A percentile compares a stretch with the other conserved stretches of the same genome.
phyloP scores from a whole-genome alignment of 2,113 vertebrate species.

The Percopsis transmontana region DNA sequence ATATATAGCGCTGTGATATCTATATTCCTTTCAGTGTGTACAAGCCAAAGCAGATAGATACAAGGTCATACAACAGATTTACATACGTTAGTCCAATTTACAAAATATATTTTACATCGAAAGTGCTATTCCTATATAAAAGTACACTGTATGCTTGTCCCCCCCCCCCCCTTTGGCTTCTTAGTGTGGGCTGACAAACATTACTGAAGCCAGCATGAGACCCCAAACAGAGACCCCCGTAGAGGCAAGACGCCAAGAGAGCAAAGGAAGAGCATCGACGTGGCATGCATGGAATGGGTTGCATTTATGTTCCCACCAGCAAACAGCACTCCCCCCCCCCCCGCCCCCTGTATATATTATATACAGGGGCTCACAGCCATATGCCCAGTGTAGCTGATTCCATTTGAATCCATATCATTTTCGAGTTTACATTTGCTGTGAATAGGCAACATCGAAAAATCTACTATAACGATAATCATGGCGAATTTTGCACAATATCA shows the following conservation, averaged over 20 bases:
- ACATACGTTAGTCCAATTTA: slow-evolving; percentile 65
- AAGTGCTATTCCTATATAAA: slow-evolving; percentile 43
- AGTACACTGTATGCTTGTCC: slow-evolving; percentile 25
- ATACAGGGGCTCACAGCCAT: too few relatives aligned
- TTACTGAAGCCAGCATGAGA: slow-evolving; percentile 30
- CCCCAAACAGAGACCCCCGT: slow-evolving; percentile 24
- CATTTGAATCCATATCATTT: too few relatives aligned
- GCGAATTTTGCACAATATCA: too few relatives aligned
- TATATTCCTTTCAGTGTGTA: slow-evolving; percentile 36
- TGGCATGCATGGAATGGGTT: slow-evolving; percentile 56
- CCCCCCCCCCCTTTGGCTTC: neutral
- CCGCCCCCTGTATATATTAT: too few relatives aligned
- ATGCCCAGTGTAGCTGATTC: too few relatives aligned
- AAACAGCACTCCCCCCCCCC: too few relatives aligned
- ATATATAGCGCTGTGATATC: slow-evolving; percentile 24
- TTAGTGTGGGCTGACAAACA: neutral
- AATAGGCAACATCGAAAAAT: too few relatives aligned
- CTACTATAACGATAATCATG: too few relatives aligned
- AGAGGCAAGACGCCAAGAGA: slow-evolving; percentile 36
- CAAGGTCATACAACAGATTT: slow-evolving; percentile 35
- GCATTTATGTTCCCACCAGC: slow-evolving; percentile 12
- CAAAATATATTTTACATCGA: slow-evolving; percentile 35
- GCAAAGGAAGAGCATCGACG: slow-evolving; percentile 44
- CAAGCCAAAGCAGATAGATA: slow-evolving; percentile 36
- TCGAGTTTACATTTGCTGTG: too few relatives aligned